Evolutionary conservation across 1,140 invertebrate genomes (phyloP), one percentile per base, ranked within the genome.

Genomic region (Leptinotarsa texana): DNA sequence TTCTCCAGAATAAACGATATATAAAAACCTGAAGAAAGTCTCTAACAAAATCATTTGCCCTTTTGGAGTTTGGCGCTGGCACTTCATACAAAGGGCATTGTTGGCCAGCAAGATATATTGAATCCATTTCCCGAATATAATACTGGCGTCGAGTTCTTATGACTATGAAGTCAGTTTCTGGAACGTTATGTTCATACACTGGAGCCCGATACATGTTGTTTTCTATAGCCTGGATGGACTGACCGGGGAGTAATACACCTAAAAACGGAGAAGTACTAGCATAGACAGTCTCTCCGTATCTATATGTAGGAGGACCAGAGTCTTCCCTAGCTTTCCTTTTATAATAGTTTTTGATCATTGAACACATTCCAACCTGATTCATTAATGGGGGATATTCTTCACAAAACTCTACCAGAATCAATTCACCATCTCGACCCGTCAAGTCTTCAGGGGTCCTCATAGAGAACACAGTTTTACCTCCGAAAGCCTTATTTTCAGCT

Each of bases 341-440:
- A 83, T 99, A 99, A 85, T 99, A 99, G 84, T 99, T 99, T 85
- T 99, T 98, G 63, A 99, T 92, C 87, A 98, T 98, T 0, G 96
- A 96, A 80, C 97, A 98, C 98, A 99, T 99, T 70, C 98, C 98
- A 51, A 95, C 93, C 75, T 80, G 33, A 24, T 87, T 98, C 84
- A 99, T 92, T 0, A 99, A 87, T 0, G 98, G 97, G 4, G 98
- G 98, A 89, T 97, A 95, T 86, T 99, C 98, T 84, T 99, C 98
- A 72, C 95, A 97, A 86, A 98, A 99, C 87, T 99, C 98, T 3
- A 96, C 88, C 0, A 99, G 87, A 1, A 99, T 91, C 1, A 99
- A 81, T 79, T 98, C 97, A 0, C 98, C 98, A 87, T 99, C 98
- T 79, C 93, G 92, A 3, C 96, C 97, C 49, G 96, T 95, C 4